Evolutionary conservation across 2,797 vertebrate genomes (phyloP), one percentile per base, ranked within the genome.

Genomic region (Crenichthys baileyi): DNA sequence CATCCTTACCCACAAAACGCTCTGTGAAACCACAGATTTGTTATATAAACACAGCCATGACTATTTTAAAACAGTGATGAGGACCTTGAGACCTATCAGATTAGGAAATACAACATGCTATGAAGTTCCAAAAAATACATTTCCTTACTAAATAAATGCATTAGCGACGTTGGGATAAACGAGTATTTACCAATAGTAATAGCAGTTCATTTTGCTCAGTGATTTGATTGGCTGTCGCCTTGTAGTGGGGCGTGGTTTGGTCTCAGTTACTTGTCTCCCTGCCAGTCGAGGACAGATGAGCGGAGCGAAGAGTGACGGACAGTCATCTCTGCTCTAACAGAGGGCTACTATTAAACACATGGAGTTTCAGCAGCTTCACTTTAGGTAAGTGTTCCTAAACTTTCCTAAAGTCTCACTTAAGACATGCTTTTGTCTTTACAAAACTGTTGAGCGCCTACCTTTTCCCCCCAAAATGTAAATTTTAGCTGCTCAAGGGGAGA

Each of bases 191-290:
- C 1, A 39, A 6, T 29, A 41, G 36, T 7, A 58, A 24, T 18
- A 16, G 31, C 31, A 2, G 6, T 46, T 15, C 20, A 44, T 20
- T 26, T 6, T 7, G 16, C 6, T 29, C 20, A 58, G 41, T 7
- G 12, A 76, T 70, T 31, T 70, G 80, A 81, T 81, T 81, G 75
- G 75, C 48, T 74, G 46, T 0, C 71, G 29, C 22, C 48, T 70
- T 3, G 24, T 13, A 2, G 48, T 46, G 58, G 36, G 81, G 72
- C 76, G 76, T 78, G 75, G 67, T 18, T 41, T 56, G 1, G 1
- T 2, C 22, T 70, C 18, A 4, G 26, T 22, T 68, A 20, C 1
- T 18, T 22, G 22, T 24, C 1, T 4, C 2, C 22, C 24, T 39
- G 24, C 5, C 7, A 44, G 5, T 26, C 20, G 15, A 26, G 56